phyloP scores from a whole-genome alignment of 2,797 vertebrate genomes.

The Helostoma temminkii region DNA sequence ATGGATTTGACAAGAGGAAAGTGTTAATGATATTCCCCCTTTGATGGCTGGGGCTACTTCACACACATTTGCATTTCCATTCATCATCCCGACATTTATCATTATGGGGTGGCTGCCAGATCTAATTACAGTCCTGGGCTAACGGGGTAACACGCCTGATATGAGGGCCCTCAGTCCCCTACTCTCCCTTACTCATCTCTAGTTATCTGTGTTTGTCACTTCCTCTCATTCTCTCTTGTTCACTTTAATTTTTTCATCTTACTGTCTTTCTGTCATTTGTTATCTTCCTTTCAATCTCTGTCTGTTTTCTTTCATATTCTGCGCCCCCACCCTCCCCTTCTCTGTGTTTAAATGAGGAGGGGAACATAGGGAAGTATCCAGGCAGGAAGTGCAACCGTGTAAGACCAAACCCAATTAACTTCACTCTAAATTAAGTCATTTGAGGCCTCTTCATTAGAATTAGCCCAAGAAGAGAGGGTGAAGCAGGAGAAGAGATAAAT shows the following conservation, averaged over 20 bases:
- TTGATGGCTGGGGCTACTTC: constrained; percentile 93
- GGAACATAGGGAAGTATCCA: constrained; percentile 87
- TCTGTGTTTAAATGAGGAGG: constrained; percentile 65
- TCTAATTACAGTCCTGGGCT: constrained; percentile 97
- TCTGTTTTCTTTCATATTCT: constrained; percentile 56
- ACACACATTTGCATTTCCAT: constrained; percentile 97
- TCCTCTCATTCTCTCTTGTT: constrained; percentile 66
- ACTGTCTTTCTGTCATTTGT: constrained; percentile 52
- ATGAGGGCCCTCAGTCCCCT: constrained; percentile 68
- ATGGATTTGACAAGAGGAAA: constrained; percentile 96
- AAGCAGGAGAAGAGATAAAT: constrained; percentile 65
- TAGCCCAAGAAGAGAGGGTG: constrained; percentile 68
- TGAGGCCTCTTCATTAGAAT: constrained; percentile 90
- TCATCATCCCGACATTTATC: constrained; percentile 97
- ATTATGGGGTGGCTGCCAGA: constrained; percentile 95
- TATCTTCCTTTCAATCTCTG: constrained; percentile 47
- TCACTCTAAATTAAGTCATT: constrained; percentile 89
- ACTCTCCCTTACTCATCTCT: constrained; percentile 74
- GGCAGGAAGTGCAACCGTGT: constrained; percentile 89
- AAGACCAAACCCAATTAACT: constrained; percentile 95
- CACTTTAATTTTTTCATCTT: constrained; percentile 65
- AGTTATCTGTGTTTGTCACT: constrained; percentile 71
- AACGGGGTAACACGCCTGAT: constrained; percentile 88
- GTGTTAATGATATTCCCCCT: constrained; percentile 95
- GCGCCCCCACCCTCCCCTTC: constrained; percentile 29